Evolutionary conservation across 2,113 vertebrate genomes (phyloP), one percentile per base, ranked within the genome.

Genomic region (Eublepharis macularius): DNA sequence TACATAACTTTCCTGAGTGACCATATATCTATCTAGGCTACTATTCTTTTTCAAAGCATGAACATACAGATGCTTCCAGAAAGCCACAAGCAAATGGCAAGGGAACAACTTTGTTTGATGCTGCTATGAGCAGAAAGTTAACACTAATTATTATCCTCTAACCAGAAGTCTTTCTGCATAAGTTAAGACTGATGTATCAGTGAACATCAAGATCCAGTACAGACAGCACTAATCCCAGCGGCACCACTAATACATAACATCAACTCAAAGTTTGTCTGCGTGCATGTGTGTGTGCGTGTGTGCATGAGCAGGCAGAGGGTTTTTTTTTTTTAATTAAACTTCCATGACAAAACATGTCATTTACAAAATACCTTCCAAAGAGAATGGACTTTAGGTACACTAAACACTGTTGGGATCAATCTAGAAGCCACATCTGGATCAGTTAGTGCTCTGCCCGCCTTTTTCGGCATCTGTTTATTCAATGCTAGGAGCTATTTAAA

Each of bases 341-440:
- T 83, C 36, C 2, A 2, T 60, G 65, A 36, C 65, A 4, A 80
- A 72, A 13, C 13, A 87, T 84, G 82, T 75, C 49, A 63, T 49
- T 80, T 47, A 32, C 43, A 90, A 74, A 74, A 0, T 2, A 70
- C 63, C 83, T 92, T 77, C 82, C 87, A 43, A 73, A 73, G 29
- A 36, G 17, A 16, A 8, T 69, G n/a, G 9, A 8, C 39, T 80
- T 51, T 81, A 51, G 78, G 43, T 0, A 5, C 26, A 49, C 57
- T 80, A 86, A 5, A 41, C 75, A 6, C 13, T 0, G 85, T 69
- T 84, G 65, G 88, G 70, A 81, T 87, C 79, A 92, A 69, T 34
- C 26, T 60, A 81, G 63, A 65, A 87, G 19, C 0, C n/a, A 12
- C 0, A 32, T 49, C 54, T 47, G 16, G 49, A 73, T 72, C 63